Conservation (phyloP, 1,140 invertebrate species). For the Pristionchus pacificus region DNA sequence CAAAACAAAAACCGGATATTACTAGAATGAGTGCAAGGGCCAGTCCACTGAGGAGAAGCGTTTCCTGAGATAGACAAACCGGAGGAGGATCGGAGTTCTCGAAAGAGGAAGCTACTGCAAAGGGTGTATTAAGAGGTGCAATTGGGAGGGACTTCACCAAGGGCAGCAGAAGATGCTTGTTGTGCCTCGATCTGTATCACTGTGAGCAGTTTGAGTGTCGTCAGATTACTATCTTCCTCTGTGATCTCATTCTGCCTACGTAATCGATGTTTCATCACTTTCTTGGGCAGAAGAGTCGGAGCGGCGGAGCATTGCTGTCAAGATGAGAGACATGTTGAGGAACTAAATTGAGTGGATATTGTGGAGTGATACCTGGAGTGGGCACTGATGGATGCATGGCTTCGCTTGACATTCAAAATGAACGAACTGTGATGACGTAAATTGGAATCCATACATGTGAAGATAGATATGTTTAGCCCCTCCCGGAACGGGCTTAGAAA, state of each 20-base stretch:
- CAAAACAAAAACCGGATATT: not conserved
- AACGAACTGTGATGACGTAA: slow-evolving; percentile 32
- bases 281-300: not conserved
- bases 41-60: not conserved
- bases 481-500: slow-evolving; percentile 19
- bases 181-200: slow-evolving; percentile 19
- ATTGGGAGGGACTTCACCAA: no score
- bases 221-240: not conserved
- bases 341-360: slow-evolving; percentile 2
- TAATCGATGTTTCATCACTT: not conserved
- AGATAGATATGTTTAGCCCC: slow-evolving; percentile 39
- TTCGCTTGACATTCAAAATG: slow-evolving; percentile 36
- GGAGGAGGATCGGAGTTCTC: not conserved
- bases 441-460: slow-evolving; percentile 38
- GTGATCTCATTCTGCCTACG: slow-evolving; percentile 2
- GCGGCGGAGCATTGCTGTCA: slow-evolving; percentile 21
- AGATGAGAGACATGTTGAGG: not conserved
- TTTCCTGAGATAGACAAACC: not conserved
- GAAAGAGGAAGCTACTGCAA: not conserved
- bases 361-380: slow-evolving; percentile 21
- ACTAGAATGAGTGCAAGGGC: not conserved
- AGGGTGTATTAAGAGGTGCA: no score
- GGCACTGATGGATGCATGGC: slow-evolving; percentile 32
- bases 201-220: slow-evolving; percentile 10
- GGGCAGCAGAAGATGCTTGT: slow-evolving; percentile 6